These are phyloP conservation scores for Pinctada fucata DNA, from an alignment of 2,888 invertebrate species.

Conservation along the genomic window DNA sequence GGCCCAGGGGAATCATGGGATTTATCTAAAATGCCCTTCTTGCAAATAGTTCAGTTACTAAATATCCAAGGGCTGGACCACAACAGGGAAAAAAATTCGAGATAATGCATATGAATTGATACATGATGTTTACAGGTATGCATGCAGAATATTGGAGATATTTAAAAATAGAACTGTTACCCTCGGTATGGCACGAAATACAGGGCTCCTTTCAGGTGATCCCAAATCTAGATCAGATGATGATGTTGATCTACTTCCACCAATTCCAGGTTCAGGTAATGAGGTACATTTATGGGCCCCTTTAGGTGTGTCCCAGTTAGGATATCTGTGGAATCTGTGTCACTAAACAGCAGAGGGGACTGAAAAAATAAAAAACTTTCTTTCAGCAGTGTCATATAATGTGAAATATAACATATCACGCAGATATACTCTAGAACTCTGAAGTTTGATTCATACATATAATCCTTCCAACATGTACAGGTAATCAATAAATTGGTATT, in stretches of 20 bases:
- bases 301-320: neutral
- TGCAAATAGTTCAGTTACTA: neutral
- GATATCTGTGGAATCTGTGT: neutral
- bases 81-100: neutral
- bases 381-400: neutral
- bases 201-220: neutral
- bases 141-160: conserved; percentile 1
- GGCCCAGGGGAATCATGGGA: neutral
- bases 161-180: neutral
- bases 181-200: neutral
- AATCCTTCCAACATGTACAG: too few species aligned
- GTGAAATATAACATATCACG: too few species aligned
- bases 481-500: too few species aligned
- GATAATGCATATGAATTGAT: neutral
- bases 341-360: neutral
- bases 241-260: neutral
- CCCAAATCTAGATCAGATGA: neutral
- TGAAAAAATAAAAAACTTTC: neutral
- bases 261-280: neutral
- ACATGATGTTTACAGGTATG: neutral
- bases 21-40: neutral
- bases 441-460: too few species aligned
- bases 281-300: neutral
- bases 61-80: neutral
- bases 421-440: too few species aligned